Evolutionary conservation across 2,113 vertebrate species (phyloP).

Genomic region (Neolamprologus caudopunctatus): DNA sequence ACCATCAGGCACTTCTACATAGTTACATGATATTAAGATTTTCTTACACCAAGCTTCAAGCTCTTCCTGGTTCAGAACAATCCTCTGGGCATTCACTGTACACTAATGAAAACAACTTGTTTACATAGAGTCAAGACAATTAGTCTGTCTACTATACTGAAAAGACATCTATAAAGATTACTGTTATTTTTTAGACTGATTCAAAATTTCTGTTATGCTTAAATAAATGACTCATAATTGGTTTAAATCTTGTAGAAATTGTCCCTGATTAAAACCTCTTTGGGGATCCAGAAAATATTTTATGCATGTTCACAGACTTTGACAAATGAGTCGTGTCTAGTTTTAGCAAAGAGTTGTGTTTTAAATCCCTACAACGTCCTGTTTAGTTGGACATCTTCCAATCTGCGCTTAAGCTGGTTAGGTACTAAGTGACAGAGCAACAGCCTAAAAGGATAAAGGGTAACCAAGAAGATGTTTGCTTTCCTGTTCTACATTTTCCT

Average conservation of each 20-base stretch:
- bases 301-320: neutral
- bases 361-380: neutral
- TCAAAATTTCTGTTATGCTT: neutral
- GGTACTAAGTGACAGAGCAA: neutral
- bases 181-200: neutral
- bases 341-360: neutral
- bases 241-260: neutral
- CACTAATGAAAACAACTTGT: neutral
- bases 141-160: neutral
- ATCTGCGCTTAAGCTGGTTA: neutral
- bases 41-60: neutral
- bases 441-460: neutral
- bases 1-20: neutral
- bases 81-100: neutral
- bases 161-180: neutral
- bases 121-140: neutral
- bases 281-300: neutral
- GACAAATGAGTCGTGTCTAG: neutral
- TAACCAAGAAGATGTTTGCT: neutral
- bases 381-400: neutral
- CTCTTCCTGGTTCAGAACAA: neutral
- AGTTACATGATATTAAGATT: neutral
- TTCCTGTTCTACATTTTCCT: neutral
- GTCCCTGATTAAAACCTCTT: neutral
- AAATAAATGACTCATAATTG: neutral